Conservation (phyloP, 2,888 invertebrate species). For the Campoplex capitator region DNA sequence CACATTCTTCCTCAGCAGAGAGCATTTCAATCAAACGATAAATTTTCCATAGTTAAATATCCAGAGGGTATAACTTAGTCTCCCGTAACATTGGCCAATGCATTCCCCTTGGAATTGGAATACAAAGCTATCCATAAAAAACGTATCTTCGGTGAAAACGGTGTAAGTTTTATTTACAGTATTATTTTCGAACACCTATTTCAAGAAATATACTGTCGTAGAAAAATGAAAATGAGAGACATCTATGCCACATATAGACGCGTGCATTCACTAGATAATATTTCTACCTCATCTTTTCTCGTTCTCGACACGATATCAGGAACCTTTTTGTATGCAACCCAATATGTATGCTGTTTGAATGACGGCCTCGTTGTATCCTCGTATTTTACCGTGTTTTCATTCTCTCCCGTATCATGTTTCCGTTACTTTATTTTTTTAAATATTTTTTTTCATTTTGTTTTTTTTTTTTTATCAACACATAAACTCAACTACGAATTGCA, state of each 20-base stretch:
- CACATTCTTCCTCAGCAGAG: constrained; percentile 18
- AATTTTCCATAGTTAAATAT: not conserved
- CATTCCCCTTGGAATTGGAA: not conserved
- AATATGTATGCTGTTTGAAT: constrained; percentile 72
- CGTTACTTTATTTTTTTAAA: constrained; percentile 31
- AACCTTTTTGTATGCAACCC: constrained; percentile 79
- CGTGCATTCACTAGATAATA: not conserved
- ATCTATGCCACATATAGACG: not conserved
- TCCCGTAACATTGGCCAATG: not conserved
- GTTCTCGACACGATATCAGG: constrained; percentile 75
- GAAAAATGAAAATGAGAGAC: not conserved
- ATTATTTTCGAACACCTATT: not conserved
- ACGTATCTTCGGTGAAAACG: not conserved
- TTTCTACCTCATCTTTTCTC: constrained; percentile 21
- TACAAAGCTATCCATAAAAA: not conserved
- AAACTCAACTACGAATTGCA: constrained; percentile 46
- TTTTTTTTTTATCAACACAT: constrained; percentile 25
- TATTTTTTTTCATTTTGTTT: constrained; percentile 13
- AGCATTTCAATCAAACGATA: not conserved
- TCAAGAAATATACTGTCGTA: not conserved
- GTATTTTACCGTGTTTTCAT: constrained; percentile 33
- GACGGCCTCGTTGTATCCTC: constrained; percentile 43
- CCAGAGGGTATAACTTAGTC: not conserved
- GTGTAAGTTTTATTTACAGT: not conserved
- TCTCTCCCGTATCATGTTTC: constrained; percentile 21